A percentile compares a stretch with the other conserved stretches of the same genome.
These are phyloP conservation scores for Ophion ventricosus DNA, from an alignment of 2,888 invertebrate species.

Conservation along the genomic window DNA sequence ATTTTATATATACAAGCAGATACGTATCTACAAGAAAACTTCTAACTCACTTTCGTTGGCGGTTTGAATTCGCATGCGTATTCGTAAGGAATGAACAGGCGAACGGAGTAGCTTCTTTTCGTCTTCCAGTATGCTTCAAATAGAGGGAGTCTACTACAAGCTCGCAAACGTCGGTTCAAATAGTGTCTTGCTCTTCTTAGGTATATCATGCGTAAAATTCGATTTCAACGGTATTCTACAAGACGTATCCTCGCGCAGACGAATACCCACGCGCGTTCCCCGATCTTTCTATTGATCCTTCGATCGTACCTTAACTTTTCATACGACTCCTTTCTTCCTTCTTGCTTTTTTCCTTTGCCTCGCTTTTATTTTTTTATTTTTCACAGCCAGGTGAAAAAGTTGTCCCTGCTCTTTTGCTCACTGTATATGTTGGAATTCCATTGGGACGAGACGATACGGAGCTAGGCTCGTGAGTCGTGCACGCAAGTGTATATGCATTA, in stretches of 20 bases:
- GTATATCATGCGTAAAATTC: conserved; percentile 34
- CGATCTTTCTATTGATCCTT: conserved; percentile 46
- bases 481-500: conserved; percentile 22
- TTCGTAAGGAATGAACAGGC: conserved; percentile 27
- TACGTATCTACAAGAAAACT: conserved; percentile 37
- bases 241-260: conserved; percentile 7
- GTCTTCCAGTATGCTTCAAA: neutral
- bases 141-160: neutral
- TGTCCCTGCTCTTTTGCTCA: conserved; percentile 4
- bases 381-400: conserved; percentile 7
- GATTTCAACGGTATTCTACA: conserved; percentile 36
- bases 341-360: neutral
- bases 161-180: conserved; percentile 1
- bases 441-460: conserved; percentile 2
- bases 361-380: neutral
- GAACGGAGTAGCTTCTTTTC: neutral
- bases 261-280: neutral
- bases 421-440: conserved; percentile 17
- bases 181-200: conserved; percentile 4
- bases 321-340: conserved; percentile 24
- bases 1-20: neutral
- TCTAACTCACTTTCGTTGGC: conserved; percentile 44
- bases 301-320: conserved; percentile 41
- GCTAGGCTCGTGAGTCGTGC: conserved; percentile 52
- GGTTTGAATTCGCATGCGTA: conserved; percentile 28